Evolutionary conservation across 2,888 invertebrate species (phyloP).

Genomic region (Parnassius smintheus): DNA sequence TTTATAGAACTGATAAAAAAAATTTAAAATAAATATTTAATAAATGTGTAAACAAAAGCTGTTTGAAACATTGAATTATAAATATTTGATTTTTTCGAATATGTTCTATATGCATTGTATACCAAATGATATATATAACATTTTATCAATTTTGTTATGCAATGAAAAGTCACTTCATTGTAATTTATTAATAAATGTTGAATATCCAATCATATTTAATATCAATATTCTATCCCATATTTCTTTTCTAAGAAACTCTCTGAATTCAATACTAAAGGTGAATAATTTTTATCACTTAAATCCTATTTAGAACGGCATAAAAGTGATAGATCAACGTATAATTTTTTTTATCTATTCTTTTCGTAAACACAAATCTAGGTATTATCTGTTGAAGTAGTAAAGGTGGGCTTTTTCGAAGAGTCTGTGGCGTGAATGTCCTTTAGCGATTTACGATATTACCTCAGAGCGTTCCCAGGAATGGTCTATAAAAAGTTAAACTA

Average conservation of each 20-base stretch:
- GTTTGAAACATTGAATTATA: too few species aligned
- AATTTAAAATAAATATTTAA: too few species aligned
- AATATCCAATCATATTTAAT: slow-evolving; percentile 12
- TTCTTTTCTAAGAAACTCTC: not conserved
- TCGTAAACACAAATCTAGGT: slow-evolving; percentile 39
- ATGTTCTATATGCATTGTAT: too few species aligned
- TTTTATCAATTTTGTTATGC: too few species aligned
- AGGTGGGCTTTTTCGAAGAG: slow-evolving; percentile 40
- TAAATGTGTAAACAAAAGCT: too few species aligned
- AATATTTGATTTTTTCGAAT: too few species aligned
- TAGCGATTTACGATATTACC: slow-evolving; percentile 47
- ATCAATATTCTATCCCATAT: too few species aligned
- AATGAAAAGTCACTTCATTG: too few species aligned
- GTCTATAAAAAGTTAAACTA: slow-evolving; percentile 48
- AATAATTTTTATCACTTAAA: slow-evolving; percentile 22
- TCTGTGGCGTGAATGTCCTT: slow-evolving; percentile 43
- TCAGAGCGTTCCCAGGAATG: slow-evolving; percentile 39
- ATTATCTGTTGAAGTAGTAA: slow-evolving; percentile 36
- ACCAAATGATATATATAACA: too few species aligned
- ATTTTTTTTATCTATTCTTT: slow-evolving; percentile 41
- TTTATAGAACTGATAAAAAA: too few species aligned
- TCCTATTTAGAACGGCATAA: slow-evolving; percentile 13
- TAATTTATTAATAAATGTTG: slow-evolving; percentile 25
- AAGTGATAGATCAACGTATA: slow-evolving; percentile 33
- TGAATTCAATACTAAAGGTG: slow-evolving; percentile 16